phyloP scores from a whole-genome alignment of 23 tunicate species.

The Trididemnum nubilum region DNA sequence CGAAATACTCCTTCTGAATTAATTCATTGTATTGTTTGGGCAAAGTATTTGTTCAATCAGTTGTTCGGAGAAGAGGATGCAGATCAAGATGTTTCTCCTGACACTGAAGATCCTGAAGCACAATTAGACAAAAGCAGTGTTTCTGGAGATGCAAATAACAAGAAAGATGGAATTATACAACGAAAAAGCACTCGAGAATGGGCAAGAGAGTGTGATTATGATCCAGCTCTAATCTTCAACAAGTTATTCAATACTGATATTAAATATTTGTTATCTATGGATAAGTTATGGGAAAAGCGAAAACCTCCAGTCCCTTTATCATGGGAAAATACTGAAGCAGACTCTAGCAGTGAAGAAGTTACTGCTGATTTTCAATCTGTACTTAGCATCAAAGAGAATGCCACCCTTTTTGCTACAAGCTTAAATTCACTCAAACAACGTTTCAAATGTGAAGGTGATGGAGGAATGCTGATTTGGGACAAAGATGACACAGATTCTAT shows the following conservation, averaged over 20 bases:
- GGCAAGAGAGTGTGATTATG: slow-evolving; percentile 80
- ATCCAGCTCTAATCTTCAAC: slow-evolving; percentile 58
- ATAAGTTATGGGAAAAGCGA: slow-evolving; percentile 83
- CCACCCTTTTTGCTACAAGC: slow-evolving; percentile 58
- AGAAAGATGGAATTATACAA: slow-evolving; percentile 1
- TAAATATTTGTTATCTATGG: slow-evolving; percentile 82
- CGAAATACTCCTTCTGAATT: slow-evolving; percentile 97
- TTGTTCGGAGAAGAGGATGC: slow-evolving; percentile 97
- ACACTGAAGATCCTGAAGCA: slow-evolving; percentile 89
- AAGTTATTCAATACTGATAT: slow-evolving; percentile 78
- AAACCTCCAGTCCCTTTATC: slow-evolving; percentile 57
- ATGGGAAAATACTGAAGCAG: slow-evolving; percentile 46
- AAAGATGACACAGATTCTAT: slow-evolving; percentile 82
- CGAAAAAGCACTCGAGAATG: slow-evolving; percentile 74
- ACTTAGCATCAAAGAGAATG: slow-evolving; percentile 50
- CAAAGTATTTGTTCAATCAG: slow-evolving; percentile 94
- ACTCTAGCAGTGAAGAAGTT: neutral
- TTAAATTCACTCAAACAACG: slow-evolving; percentile 39
- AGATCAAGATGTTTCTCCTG: slow-evolving; percentile 98
- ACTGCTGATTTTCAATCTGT: slow-evolving; percentile 36
- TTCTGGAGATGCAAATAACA: neutral
- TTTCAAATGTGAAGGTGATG: slow-evolving; percentile 38
- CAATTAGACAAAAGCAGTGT: slow-evolving; percentile 4
- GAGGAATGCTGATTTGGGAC: slow-evolving; percentile 80
- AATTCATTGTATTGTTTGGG: slow-evolving; percentile 97